Base-by-base conservation (phyloP, 2,888 invertebrate species). In the Diaphora mendica region DNA sequence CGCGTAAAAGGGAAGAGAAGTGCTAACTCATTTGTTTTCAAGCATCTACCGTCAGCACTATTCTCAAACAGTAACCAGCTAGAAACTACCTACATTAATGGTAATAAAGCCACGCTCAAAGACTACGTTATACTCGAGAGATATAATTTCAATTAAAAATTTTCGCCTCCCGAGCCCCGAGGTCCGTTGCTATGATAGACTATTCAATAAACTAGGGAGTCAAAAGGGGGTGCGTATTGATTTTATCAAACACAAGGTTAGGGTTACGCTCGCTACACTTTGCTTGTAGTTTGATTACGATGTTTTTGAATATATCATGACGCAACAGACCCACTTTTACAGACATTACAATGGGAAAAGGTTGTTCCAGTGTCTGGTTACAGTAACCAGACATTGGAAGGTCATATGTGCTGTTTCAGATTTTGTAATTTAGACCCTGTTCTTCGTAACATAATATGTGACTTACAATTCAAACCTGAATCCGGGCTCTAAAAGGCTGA, bases 171-270 rank as follows among this genome's bases (percentile, higher is more conserved):
- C 42, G 42, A 26, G 26, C 15, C 17, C n/a, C 62, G 68, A 55
- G 64, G 26, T 51, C 65, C 69, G 79, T 84, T 80, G 82, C 77
- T 69, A 80, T 82, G 82, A 84, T 80, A 72, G 77, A 79, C 78
- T 81, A 82, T 83, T 84, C 74, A 83, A 80, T 81, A 77, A 73
- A 83, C 80, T 80, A 72, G 79, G 85, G 88, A 76, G 86, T 81
- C 76, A 74, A 74, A 70, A 73, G 82, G 85, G 88, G 88, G 88
- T 85, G 83, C 69, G 78, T 88, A 88, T 88, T 83, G 89, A 88
- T 88, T 86, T 82, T 76, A 33, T 78, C 71, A 75, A 59, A 77
- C 69, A 82, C 88, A 88, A 88, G 89, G 88, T 88, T 88, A 88
- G 88, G 88, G 88, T 87, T 88, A 88, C 85, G 71, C 74, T 75